Evolutionary conservation across 1,140 invertebrate species (phyloP).

Genomic region (Lasaia peninsularis): DNA sequence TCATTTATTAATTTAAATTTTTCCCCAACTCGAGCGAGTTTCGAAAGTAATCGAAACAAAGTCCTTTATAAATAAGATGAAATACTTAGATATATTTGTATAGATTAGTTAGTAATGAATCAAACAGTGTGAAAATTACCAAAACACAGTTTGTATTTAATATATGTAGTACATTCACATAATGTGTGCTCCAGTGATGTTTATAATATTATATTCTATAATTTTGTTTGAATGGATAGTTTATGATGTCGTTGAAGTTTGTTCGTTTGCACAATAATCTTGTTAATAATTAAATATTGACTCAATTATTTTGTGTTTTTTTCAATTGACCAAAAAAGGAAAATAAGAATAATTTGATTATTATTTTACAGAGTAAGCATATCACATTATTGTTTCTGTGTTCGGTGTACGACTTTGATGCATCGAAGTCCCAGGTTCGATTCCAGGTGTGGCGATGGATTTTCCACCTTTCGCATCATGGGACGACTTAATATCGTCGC

Average conservation of each 20-base stretch:
- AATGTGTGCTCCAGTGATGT: conserved; percentile 40
- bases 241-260: conserved; percentile 64
- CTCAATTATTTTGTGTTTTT: conserved; percentile 19
- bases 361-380: no score
- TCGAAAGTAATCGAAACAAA: neutral
- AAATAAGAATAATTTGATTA: no score
- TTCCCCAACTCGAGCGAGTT: neutral
- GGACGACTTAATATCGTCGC: no score
- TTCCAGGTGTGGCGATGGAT: no score
- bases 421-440: no score
- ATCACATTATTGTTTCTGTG: no score
- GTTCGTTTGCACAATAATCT: conserved; percentile 62
- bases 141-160: conserved; percentile 49
- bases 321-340: no score
- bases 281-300: conserved; percentile 66
- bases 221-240: conserved; percentile 69
- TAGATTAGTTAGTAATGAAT: conserved; percentile 12
- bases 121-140: conserved; percentile 48
- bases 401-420: no score
- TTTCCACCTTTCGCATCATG: no score
- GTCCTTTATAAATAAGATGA: conserved; percentile 8
- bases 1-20: conserved; percentile 2
- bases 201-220: conserved; percentile 50
- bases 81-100: conserved; percentile 15
- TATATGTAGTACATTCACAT: conserved; percentile 32